phyloP scores from a whole-genome alignment of 2,113 vertebrate species.

The Cynopterus brachyotis region DNA sequence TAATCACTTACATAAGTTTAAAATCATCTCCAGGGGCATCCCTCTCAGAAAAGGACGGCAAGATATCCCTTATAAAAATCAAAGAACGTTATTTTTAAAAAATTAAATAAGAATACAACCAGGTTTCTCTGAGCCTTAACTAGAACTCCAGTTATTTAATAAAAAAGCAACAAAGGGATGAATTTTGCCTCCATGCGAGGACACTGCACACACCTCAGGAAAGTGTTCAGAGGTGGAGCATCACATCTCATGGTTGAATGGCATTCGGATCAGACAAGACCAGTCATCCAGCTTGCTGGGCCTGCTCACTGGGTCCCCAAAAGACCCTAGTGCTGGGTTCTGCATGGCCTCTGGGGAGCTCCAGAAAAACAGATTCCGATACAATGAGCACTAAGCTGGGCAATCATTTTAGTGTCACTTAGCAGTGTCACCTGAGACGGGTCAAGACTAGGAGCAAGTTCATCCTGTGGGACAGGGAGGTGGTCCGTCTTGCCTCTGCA shows the following conservation, averaged over 20 bases:
- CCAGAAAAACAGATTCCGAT: background rate
- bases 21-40: background rate
- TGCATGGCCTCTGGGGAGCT: background rate
- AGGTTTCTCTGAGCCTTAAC: background rate
- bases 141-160: background rate
- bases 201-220: background rate
- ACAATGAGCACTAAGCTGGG: background rate
- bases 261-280: background rate
- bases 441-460: background rate
- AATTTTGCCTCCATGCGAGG: background rate
- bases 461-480: background rate
- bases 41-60: background rate
- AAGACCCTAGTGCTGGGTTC: background rate
- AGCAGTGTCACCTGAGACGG: too few relatives aligned
- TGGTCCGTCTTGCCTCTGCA: background rate
- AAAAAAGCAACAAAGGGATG: background rate
- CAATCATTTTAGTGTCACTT: background rate
- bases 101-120: background rate
- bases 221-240: background rate
- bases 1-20: background rate
- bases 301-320: background rate
- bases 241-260: rapidly evolving
- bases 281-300: background rate
- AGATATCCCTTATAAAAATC: background rate
- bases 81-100: background rate